phyloP scores from a whole-genome alignment of 2,888 invertebrate species.

The Chymomyza procnemis region DNA sequence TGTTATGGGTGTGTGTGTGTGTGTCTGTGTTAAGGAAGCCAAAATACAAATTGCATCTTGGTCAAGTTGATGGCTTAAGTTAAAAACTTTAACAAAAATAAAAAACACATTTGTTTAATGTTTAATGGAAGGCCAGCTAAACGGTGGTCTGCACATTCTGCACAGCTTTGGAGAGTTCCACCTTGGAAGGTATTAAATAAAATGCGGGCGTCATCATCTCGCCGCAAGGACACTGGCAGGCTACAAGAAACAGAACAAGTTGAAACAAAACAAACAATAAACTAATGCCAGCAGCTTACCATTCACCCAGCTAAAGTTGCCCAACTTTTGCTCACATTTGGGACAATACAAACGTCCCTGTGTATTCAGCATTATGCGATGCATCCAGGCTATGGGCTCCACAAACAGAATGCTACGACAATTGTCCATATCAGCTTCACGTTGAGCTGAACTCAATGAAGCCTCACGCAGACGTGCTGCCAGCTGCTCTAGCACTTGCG shows the following conservation, averaged over 20 bases:
- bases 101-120: not conserved
- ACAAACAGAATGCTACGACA: slow-evolving; percentile 90
- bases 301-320: slow-evolving; percentile 94
- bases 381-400: slow-evolving; percentile 95
- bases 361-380: slow-evolving; percentile 83
- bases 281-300: slow-evolving; percentile 78
- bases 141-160: slow-evolving; percentile 92
- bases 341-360: slow-evolving; percentile 93
- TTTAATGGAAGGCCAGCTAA: slow-evolving; percentile 66
- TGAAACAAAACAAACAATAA: not conserved
- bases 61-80: too few relatives aligned
- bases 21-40: not conserved
- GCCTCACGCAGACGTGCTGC: slow-evolving; percentile 68
- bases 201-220: slow-evolving; percentile 93
- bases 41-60: not conserved
- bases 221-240: slow-evolving; percentile 94
- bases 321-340: slow-evolving; percentile 90
- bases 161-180: slow-evolving; percentile 92
- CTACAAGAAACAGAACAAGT: too few relatives aligned
- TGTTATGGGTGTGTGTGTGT: not conserved
- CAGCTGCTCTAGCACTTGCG: slow-evolving; percentile 72
- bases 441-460: slow-evolving; percentile 56
- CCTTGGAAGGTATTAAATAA: slow-evolving; percentile 93
- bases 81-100: not conserved
- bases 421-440: slow-evolving; percentile 28